Evolutionary conservation across 2,888 invertebrate genomes (phyloP).

Genomic region (Bellardia bayeri): DNA sequence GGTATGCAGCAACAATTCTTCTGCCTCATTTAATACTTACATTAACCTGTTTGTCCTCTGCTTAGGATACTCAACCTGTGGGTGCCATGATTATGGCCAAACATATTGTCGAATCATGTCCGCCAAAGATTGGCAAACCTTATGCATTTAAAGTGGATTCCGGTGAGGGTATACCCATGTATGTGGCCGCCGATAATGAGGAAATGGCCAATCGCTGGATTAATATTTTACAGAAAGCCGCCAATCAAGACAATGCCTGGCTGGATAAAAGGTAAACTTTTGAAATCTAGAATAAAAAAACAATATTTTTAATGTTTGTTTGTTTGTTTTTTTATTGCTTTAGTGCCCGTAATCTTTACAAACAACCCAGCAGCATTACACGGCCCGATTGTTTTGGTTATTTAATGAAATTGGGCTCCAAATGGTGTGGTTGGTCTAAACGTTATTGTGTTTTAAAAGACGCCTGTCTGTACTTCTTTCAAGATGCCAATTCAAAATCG

Average conservation of each 20-base stretch:
- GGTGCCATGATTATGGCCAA: constrained; percentile 95
- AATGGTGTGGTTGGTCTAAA: constrained; percentile 95
- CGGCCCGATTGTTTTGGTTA: constrained; percentile 97
- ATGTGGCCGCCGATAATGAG: constrained; percentile 91
- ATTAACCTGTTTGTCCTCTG: background rate
- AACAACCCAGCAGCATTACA: constrained; percentile 91
- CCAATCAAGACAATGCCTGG: constrained; percentile 89
- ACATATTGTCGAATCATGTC: constrained; percentile 88
- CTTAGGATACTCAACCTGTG: constrained; percentile 93
- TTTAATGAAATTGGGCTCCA: constrained; percentile 93
- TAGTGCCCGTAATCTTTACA: constrained; percentile 91
- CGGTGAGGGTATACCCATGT: constrained; percentile 89
- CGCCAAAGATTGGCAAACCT: constrained; percentile 85
- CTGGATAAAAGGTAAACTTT: constrained; percentile 85
- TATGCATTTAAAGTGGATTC: constrained; percentile 90
- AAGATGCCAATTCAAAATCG: constrained; percentile 93
- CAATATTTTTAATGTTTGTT: background rate
- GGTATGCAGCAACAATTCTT: constrained; percentile 84
- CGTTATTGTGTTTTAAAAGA: constrained; percentile 97
- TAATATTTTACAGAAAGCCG: constrained; percentile 91
- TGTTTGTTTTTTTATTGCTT: background rate
- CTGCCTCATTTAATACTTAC: too few species aligned
- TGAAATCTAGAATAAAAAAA: background rate
- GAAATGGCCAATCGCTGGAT: constrained; percentile 91
- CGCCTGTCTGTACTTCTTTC: constrained; percentile 97